Evolutionary conservation across 2,113 vertebrate species (phyloP), one percentile per base, ranked within the genome.

Genomic region (Oryzias woworae): DNA sequence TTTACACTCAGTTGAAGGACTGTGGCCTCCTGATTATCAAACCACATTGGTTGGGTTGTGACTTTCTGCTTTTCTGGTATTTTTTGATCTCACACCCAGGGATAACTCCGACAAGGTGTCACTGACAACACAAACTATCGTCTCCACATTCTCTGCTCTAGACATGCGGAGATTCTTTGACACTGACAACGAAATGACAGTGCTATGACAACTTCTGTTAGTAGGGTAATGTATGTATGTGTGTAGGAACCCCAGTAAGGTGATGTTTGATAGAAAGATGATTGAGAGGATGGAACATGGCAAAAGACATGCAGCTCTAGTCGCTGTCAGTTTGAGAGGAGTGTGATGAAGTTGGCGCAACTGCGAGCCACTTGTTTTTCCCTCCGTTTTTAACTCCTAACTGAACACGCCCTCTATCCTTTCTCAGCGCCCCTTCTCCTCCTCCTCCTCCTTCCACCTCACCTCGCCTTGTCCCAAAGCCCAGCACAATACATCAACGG

Each of bases 401-500:
- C 65, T 54, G 62, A 61, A 71, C 63, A 48, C 61, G 69, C 67
- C 78, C 64, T 62, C 71, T 18, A 28, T 78, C 80, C 65, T 71
- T 55, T 77, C 61, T 72, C 56, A 72, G 68, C 48, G 47, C 80
- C 22, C 26, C 53, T 55, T 68, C 63, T 65, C 72, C 64, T 75
- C 47, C 57, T 59, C 56, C 49, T 52, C 70, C 64, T 65, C 71
- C 60, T 26, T 67, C 57, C 62, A 68, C 66, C 77, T 82, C 78
- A 84, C 75, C 78, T 75, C 77, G 58, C 78, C 74, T 75, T 58
- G 85, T 88, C 88, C 89, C 83, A 89, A 92, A 92, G 88, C 88
- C 82, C 89, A 90, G 86, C 82, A 84, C 86, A 84, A 91, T 90
- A 91, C 86, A 90, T 90, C 88, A 91, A 82, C 62, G 73, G 76